These are phyloP conservation scores for Danio albolineatus DNA, from an alignment of 2,797 vertebrate genomes.

Conservation along the genomic window DNA sequence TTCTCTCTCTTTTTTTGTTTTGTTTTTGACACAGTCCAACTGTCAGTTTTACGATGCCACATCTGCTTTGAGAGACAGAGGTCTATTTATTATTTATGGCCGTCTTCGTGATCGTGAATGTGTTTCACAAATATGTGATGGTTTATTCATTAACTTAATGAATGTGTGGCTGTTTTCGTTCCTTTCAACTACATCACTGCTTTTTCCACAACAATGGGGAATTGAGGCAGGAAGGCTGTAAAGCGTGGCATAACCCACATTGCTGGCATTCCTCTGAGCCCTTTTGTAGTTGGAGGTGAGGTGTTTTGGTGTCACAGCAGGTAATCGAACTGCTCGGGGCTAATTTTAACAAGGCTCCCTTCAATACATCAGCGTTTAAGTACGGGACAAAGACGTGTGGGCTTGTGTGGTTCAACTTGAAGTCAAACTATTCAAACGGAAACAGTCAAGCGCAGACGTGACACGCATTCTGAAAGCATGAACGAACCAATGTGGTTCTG, in stretches of 20 bases:
- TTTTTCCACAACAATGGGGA: slow-evolving; percentile 51
- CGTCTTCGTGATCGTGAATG: slow-evolving; percentile 46
- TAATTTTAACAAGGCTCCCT: slow-evolving; percentile 44
- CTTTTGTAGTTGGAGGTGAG: slow-evolving; percentile 56
- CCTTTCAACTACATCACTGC: slow-evolving; percentile 32
- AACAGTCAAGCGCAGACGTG: slow-evolving; percentile 9
- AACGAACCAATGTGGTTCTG: background rate
- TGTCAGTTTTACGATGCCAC: slow-evolving; percentile 37
- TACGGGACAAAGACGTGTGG: slow-evolving; percentile 11
- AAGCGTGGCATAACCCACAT: slow-evolving; percentile 51
- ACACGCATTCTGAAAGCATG: background rate
- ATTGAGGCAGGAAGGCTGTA: slow-evolving; percentile 50
- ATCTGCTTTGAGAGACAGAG: slow-evolving; percentile 44
- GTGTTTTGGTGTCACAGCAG: slow-evolving; percentile 55
- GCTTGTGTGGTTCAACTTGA: slow-evolving; percentile 4
- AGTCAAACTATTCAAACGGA: slow-evolving; percentile 1
- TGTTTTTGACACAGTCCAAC: slow-evolving; percentile 26
- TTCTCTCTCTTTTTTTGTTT: no score
- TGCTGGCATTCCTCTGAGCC: slow-evolving; percentile 58
- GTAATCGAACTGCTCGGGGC: slow-evolving; percentile 51
- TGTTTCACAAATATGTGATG: slow-evolving; percentile 58
- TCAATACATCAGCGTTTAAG: slow-evolving; percentile 33
- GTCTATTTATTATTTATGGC: slow-evolving; percentile 57
- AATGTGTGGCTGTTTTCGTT: slow-evolving; percentile 45
- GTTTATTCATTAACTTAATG: slow-evolving; percentile 65